Evolutionary conservation across 2,797 vertebrate species (phyloP), one percentile per base, ranked within the genome.

Genomic region (Scolopax bukidnonensis): DNA sequence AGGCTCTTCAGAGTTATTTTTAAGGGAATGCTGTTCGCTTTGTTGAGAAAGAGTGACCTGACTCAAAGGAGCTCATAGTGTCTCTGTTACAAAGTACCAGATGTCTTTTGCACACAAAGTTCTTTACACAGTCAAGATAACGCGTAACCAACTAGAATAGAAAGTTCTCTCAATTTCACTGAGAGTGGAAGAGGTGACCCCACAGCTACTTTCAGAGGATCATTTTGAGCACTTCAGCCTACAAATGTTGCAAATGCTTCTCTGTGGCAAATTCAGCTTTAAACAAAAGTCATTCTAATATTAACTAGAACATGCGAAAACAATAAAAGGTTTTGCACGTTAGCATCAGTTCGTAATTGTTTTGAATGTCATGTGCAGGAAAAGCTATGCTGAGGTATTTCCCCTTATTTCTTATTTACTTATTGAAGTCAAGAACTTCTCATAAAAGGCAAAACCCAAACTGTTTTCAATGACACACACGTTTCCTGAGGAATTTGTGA

Each of bases 401-500:
- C 73, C 73, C 56, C 20, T 85, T 47, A 38, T 78, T 95, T 84
- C 24, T 93, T 86, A 54, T 87, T 73, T 61, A 83, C 24, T 91
- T 57, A 59, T 33, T 50, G 32, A 84, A 95, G 53, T 87, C n/a
- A 81, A 65, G 91, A 90, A 40, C 61, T 95, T 79, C 77, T 95
- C 76, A 75, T 85, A 92, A 95, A 93, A 92, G 73, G 69, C 91
- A 94, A 95, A 94, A 27, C 0, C 14, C 47, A 81, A 75, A 93
- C 67, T 48, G 21, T 91, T 91, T 93, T 88, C 63, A 91, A 60
- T n/a, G 77, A 88, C 23, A 73, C 32, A 50, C 43, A 86, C 10
- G 45, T 88, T 95, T 96, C 91, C 92, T 90, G 69, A 92, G 92
- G 84, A 93, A 93, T 95, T 56, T 88, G 61, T 96, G 84, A 75